phyloP scores from a whole-genome alignment of 2,888 invertebrate genomes.

The Standfussiana lucernea region DNA sequence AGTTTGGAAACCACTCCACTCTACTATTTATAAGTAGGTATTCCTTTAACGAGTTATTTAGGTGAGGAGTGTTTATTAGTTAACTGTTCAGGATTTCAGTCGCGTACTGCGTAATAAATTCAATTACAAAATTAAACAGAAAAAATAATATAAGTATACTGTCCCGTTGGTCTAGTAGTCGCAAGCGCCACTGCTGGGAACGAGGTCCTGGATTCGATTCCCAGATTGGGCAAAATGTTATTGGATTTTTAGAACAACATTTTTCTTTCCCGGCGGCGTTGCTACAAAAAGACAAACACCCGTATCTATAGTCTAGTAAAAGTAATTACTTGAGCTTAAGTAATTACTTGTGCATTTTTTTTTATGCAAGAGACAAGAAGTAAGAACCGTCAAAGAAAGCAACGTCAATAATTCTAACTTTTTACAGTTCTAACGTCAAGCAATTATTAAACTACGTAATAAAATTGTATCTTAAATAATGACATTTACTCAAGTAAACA shows the following conservation, averaged over 20 bases:
- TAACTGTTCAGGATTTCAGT: background rate
- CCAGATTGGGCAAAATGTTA: background rate
- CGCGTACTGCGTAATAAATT: background rate
- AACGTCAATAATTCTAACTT: too few relatives aligned
- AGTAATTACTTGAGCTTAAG: too few relatives aligned
- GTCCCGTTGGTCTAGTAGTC: background rate
- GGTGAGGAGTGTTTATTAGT: conserved; percentile 5
- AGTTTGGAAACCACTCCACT: conserved; percentile 33
- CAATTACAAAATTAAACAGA: background rate
- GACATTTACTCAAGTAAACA: too few relatives aligned
- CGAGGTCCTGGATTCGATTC: background rate
- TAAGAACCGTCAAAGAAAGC: too few relatives aligned
- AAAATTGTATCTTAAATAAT: too few relatives aligned
- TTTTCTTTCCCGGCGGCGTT: background rate
- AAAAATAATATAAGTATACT: background rate
- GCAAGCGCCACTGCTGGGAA: background rate
- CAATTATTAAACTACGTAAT: too few relatives aligned
- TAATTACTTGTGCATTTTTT: too few relatives aligned
- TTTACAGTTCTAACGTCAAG: too few relatives aligned
- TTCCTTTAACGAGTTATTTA: conserved; percentile 29
- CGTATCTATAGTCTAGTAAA: too few relatives aligned
- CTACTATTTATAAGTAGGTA: background rate
- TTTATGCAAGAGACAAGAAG: too few relatives aligned
- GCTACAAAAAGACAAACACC: background rate
- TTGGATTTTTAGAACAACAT: background rate